Evolutionary conservation across 2,888 invertebrate genomes (phyloP), one percentile per base, ranked within the genome.

Genomic region (Pachliopta kotzebuea): DNA sequence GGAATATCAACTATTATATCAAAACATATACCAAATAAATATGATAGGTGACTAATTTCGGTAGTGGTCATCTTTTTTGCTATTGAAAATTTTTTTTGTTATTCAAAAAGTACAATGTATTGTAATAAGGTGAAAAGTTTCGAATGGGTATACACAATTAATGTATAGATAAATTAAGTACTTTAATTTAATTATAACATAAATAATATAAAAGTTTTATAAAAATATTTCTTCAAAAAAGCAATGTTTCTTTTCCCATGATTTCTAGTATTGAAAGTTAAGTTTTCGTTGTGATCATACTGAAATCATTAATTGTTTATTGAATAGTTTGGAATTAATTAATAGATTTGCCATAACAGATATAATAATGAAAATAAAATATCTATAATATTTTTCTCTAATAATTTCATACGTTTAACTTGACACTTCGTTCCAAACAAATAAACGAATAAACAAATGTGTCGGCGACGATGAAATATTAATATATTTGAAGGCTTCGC

Each of bases 371-470:
- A n/a, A n/a, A n/a, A 4, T n/a, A 45, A n/a, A 45, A 45, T 45
- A 18, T n/a, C 18, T 4, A n/a, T n/a, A 45, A 45, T n/a, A n/a
- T 45, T 45, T 4, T 45, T 7, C n/a, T 45, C n/a, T 45, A 1
- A n/a, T 45, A n/a, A 45, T 45, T 58, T 58, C 14, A 58, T 58
- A 50, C 20, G 45, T 45, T 45, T 45, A 45, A n/a, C 37, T 31
- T 31, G 0, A 2, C 29, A 60, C 53, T 31, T 53, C 11, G 52
- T 31, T 52, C 21, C 20, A 20, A 29, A 31, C 31, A 37, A 23
- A 56, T 56, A 64, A 64, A 64, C 60, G 37, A 56, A 24, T 24
- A 53, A 53, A 23, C 24, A 60, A 45, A 45, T 6, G n/a, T 45
- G 45, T 45, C 45, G 4, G 45, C 45, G n/a, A n/a, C n/a, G 45